A percentile compares a stretch with the other conserved stretches of the same genome.
These are phyloP conservation scores for Acanthiza pusilla DNA, from an alignment of 2,797 vertebrate genomes.

Conservation along the genomic window DNA sequence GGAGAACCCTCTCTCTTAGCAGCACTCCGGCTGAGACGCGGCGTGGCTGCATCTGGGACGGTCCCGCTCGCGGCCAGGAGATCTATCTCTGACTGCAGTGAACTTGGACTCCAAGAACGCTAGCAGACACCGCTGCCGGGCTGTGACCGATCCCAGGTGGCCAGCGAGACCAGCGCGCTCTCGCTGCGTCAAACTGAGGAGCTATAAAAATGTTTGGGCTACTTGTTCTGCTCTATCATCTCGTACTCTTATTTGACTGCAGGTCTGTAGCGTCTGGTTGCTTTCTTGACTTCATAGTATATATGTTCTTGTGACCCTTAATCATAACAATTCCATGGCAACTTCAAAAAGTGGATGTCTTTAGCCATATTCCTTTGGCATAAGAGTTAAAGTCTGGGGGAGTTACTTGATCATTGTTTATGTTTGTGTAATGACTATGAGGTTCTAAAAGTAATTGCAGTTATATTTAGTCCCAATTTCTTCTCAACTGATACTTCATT, in stretches of 20 bases:
- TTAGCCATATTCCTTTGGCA: constrained; percentile 1
- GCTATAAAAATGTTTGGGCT: constrained; percentile 41
- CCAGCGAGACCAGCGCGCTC: too few species aligned
- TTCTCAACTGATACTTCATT: neutral
- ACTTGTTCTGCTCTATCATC: constrained; percentile 38
- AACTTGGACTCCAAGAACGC: too few species aligned
- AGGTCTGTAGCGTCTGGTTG: constrained; percentile 34
- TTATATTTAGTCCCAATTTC: constrained; percentile 19
- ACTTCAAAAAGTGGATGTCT: neutral
- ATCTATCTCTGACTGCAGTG: too few species aligned
- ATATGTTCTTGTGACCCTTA: constrained; percentile 19
- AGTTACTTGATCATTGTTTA: constrained; percentile 29
- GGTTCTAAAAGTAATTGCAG: constrained; percentile 1
- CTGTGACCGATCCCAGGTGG: too few species aligned
- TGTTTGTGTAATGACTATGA: constrained; percentile 22
- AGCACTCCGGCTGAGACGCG: too few species aligned
- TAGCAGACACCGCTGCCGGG: too few species aligned
- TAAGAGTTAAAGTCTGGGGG: constrained; percentile 16
- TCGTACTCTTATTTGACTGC: constrained; percentile 38
- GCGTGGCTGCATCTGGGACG: too few species aligned
- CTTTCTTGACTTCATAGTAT: constrained; percentile 23
- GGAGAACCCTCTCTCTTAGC: too few species aligned
- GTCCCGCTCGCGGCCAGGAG: too few species aligned
- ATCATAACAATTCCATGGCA: constrained; percentile 1
- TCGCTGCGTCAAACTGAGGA: too few species aligned